A percentile compares a stretch with the other conserved stretches of the same genome.
Conservation (phyloP, 2,888 invertebrate species). For the Melanostoma scalare region DNA sequence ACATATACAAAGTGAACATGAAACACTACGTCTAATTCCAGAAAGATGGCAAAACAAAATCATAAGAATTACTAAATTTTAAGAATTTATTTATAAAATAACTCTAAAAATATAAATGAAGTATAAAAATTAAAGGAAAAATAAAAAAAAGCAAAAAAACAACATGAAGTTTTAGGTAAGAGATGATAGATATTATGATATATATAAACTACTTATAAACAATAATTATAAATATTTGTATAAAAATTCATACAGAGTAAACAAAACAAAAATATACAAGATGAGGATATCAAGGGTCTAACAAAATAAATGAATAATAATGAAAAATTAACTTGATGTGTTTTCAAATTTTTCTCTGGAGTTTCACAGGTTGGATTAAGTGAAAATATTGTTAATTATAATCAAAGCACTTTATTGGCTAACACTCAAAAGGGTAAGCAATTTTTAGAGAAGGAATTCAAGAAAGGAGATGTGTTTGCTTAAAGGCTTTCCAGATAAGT, state of each 20-base stretch:
- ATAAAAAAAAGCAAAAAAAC: conserved; percentile 25
- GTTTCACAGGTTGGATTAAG: too few species aligned
- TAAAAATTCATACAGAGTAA: conserved; percentile 74
- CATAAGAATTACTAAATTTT: conserved; percentile 62
- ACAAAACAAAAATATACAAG: conserved; percentile 78
- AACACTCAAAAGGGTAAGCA: too few species aligned
- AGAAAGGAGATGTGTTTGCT: too few species aligned
- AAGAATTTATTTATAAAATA: conserved; percentile 69
- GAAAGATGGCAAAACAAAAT: conserved; percentile 44
- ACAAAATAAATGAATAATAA: conserved; percentile 81
- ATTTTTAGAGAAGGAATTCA: too few species aligned
- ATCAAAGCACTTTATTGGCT: too few species aligned
- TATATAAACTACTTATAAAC: conserved; percentile 73
- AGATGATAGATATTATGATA: conserved; percentile 72
- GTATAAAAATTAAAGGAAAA: conserved; percentile 44
- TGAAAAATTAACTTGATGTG: conserved; percentile 77
- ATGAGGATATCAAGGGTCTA: conserved; percentile 82
- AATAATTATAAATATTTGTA: conserved; percentile 73
- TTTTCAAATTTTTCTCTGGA: conserved; percentile 12
- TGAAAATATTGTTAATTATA: too few species aligned
- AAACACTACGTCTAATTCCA: conserved; percentile 74
- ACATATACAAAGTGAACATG: conserved; percentile 72
- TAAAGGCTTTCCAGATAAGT: too few species aligned
- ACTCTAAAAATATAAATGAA: conserved; percentile 51
- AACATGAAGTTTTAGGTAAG: conserved; percentile 49